Percentiles rank a stretch among this genome's conserved stretches.
These are phyloP conservation scores for Chloroclysta siterata DNA, from an alignment of 2,888 invertebrate genomes.

Conservation along the genomic window DNA sequence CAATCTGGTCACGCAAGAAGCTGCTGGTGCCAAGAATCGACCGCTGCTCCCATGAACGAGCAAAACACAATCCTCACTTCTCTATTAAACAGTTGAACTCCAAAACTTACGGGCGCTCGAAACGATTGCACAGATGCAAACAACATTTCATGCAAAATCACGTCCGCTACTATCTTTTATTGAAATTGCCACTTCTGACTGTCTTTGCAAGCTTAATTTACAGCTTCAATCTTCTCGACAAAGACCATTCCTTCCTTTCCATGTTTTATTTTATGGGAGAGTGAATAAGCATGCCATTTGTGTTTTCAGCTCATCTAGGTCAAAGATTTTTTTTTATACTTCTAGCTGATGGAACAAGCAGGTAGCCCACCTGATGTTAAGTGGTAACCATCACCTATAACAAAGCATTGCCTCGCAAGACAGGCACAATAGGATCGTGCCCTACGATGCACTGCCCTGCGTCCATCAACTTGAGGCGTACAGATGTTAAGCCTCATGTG, in stretches of 20 bases:
- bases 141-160: conserved; percentile 55
- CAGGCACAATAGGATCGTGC: too few species aligned
- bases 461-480: too few species aligned
- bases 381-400: too few species aligned
- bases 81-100: conserved; percentile 48
- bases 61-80: conserved; percentile 17
- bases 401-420: too few species aligned
- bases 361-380: too few species aligned
- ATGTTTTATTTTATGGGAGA: conserved; percentile 58
- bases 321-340: too few species aligned
- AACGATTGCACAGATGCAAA: conserved; percentile 48
- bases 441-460: too few species aligned
- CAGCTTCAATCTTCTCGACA: conserved; percentile 40
- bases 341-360: too few species aligned
- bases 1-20: conserved; percentile 18
- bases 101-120: conserved; percentile 37
- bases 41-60: conserved; percentile 9
- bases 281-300: conserved; percentile 61
- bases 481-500: too few species aligned
- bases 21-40: conserved; percentile 13
- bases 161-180: conserved; percentile 44
- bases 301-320: conserved; percentile 65
- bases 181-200: conserved; percentile 41
- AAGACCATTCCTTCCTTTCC: conserved; percentile 42
- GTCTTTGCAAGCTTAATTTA: conserved; percentile 48